Evolutionary conservation across 2,797 vertebrate species (phyloP), one percentile per base, ranked within the genome.

Genomic region (Furcifer pardalis): DNA sequence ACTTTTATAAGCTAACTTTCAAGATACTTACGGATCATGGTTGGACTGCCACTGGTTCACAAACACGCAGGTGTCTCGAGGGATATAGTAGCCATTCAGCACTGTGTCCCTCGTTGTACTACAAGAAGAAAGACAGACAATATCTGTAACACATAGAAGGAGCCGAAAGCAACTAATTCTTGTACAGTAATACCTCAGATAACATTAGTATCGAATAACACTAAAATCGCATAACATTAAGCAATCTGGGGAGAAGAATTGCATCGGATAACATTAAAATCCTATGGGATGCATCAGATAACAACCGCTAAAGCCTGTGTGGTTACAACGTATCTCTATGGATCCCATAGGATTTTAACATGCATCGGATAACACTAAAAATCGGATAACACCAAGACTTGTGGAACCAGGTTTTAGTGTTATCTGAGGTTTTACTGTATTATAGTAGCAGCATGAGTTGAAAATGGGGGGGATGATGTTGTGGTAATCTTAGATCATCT

Each of bases 11-110:
- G 46, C 4, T 12, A 56, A 56, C 52, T 6, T 6, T 17, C 30
- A 42, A 59, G 13, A 15, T 85, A 97, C 98, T 98, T 96, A 99
- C 98, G 95, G 94, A 27, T 99, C 97, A 0, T 98, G 98, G 92
- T 99, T 99, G 90, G 97, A 94, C 85, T 99, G 98, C 98, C 98
- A 99, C 94, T 99, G 98, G 95, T 99, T 99, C 92, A 99, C 90
- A 86, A 99, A 98, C 87, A 99, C 93, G 1, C 98, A 99, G 2
- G 95, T 96, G 86, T 97, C 95, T 94, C 98, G 98, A 13, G 98
- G 98, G 89, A 99, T 98, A 91, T 97, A 98, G 89, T 94, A 99
- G 62, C 97, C 98, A 0, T 97, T 97, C 80, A 99, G 90, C 5
- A 87, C 96, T 0, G 98, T 99, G 13, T 97, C 94, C 93, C 94